A percentile compares a stretch with the other conserved stretches of the same genome.
Evolutionary conservation across 92 coral and sea anemone species (phyloP).

Genomic region (Epizoanthus illoricatus): DNA sequence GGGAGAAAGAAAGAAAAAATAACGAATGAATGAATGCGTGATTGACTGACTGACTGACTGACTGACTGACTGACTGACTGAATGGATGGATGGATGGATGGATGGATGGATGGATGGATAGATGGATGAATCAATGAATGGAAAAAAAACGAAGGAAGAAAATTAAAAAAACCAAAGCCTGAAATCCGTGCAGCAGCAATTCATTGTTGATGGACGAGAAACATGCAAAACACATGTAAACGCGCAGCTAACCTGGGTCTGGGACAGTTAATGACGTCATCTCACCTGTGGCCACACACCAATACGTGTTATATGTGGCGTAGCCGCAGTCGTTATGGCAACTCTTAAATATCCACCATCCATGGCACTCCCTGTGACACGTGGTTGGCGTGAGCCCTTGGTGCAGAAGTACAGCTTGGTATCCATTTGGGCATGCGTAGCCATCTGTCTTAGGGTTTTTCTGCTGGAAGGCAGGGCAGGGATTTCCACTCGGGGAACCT

Average conservation of each 20-base stretch:
- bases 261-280: not conserved
- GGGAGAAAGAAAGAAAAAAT: not conserved
- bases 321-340: constrained; percentile 74
- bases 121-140: too few species aligned
- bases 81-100: too few species aligned
- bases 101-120: too few species aligned
- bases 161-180: too few species aligned
- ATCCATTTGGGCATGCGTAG: constrained; percentile 70
- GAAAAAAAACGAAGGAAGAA: too few species aligned
- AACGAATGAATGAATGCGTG: too few species aligned
- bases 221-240: too few species aligned
- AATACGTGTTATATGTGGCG: constrained; percentile 64
- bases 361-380: constrained; percentile 71
- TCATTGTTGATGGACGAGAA: too few species aligned
- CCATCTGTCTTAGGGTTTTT: constrained; percentile 71
- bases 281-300: constrained; percentile 84
- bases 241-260: too few species aligned
- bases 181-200: too few species aligned
- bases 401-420: constrained; percentile 75
- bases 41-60: too few species aligned
- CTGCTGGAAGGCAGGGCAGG: constrained; percentile 68
- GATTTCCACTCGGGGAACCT: constrained; percentile 69
- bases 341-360: constrained; percentile 66
- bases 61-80: too few species aligned
- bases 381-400: constrained; percentile 72